Base-by-base conservation (phyloP, 2,113 vertebrate species). In the Salminus brasiliensis region DNA sequence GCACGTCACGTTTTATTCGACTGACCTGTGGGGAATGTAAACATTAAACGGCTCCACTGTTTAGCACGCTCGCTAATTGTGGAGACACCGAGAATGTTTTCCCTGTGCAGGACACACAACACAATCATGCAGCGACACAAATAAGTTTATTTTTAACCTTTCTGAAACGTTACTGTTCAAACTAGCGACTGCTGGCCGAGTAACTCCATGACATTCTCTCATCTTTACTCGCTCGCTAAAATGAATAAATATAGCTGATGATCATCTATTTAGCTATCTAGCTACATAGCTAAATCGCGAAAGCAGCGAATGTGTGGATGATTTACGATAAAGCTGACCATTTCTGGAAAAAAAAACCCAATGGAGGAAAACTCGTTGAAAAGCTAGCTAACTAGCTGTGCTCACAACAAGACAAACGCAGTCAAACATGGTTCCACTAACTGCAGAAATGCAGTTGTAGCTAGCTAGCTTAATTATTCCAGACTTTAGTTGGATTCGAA, bases 21-120 rank as follows among this genome's bases (percentile, higher is more conserved):
- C 39, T 62, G 41, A 3, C 47, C 60, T 63, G 30, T 49, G 30
- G 55, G 43, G 55, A 76, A 81, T 71, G 53, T 63, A 57, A 77
- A 67, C 62, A 60, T 27, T 72, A 60, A 72, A 79, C 32, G 25
- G 18, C 15, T n/a, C 16, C 55, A n/a, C 68, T 34, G 41, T 74
- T 53, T 70, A 76, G 70, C 65, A 71, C 41, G 41, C 53, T 43
- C 66, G 68, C 23, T 3, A 34, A 21, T 47, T 2, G 15, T 15
- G 34, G 30, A 34, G 15, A 63, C 18, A 34, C 16, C 32, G 78
- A 27, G 16, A 52, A 79, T 59, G 34, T 69, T 66, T 71, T 29
- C 45, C 49, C 29, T 30, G 47, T 32, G 49, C 21, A 71, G 32
- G 45, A 76, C 49, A 57, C 63, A 72, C 9, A 49, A 7, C 16